Conservation (phyloP, 2,888 invertebrate species). For the Chrysomela aeneicollis region DNA sequence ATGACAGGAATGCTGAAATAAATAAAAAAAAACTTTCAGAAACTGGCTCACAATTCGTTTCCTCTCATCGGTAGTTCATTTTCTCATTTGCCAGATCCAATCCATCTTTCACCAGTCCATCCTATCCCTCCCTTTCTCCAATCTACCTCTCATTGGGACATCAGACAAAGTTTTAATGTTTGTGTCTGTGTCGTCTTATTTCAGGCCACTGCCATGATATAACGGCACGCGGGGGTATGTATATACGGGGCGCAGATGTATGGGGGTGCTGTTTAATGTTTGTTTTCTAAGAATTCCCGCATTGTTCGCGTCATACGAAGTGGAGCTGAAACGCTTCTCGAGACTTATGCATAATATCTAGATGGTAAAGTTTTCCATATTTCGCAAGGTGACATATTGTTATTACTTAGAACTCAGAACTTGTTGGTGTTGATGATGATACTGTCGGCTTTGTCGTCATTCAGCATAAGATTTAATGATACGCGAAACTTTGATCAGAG, state of each 20-base stretch:
- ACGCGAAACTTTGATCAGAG: too few relatives aligned
- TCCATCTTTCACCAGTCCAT: not conserved
- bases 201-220: not conserved
- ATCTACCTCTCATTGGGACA: not conserved
- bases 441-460: not conserved
- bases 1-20: too few relatives aligned
- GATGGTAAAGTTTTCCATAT: constrained; percentile 14
- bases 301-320: constrained; percentile 12
- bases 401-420: not conserved
- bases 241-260: not conserved
- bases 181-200: not conserved
- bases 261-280: constrained; percentile 26
- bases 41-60: not conserved
- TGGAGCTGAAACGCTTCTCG: constrained; percentile 18
- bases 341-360: constrained; percentile 9
- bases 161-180: not conserved
- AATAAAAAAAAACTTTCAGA: too few relatives aligned
- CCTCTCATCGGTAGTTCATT: not conserved
- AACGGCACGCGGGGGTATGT: constrained; percentile 3
- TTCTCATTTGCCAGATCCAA: not conserved
- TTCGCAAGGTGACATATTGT: constrained; percentile 2
- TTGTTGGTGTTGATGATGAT: constrained; percentile 5
- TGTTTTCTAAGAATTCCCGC: constrained; percentile 23
- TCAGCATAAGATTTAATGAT: too few relatives aligned
- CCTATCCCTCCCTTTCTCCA: not conserved